phyloP scores from a whole-genome alignment of 2,113 vertebrate species.

The Reinhardtius hippoglossoides region DNA sequence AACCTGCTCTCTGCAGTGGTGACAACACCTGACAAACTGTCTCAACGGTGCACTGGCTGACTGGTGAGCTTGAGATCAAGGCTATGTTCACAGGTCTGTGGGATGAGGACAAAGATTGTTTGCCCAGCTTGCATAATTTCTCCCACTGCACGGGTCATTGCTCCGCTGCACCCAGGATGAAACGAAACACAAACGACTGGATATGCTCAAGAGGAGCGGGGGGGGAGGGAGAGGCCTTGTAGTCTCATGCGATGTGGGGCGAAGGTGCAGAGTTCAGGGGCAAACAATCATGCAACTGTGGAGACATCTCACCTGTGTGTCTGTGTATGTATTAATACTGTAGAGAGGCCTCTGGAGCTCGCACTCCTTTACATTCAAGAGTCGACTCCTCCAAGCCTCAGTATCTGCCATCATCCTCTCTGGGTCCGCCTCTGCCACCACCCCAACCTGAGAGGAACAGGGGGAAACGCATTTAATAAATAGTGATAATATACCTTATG shows the following conservation, averaged over 20 bases:
- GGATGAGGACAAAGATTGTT: constrained; percentile 47
- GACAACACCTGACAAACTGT: constrained; percentile 24
- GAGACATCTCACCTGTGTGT: constrained; percentile 85
- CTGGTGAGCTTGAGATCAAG: constrained; percentile 54
- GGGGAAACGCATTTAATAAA: background rate
- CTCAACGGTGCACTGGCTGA: constrained; percentile 40
- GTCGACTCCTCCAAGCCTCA: constrained; percentile 84
- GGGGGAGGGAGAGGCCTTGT: background rate
- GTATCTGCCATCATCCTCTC: constrained; percentile 90
- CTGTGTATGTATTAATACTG: constrained; percentile 88
- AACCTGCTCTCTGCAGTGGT: constrained; percentile 1
- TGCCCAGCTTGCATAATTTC: constrained; percentile 51
- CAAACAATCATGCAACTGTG: background rate
- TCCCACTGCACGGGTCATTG: constrained; percentile 12
- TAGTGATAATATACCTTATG: background rate
- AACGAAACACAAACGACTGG: constrained; percentile 28
- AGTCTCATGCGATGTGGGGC: background rate
- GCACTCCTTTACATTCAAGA: constrained; percentile 78
- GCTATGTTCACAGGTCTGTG: constrained; percentile 30
- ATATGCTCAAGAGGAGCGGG: background rate
- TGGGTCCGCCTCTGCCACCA: constrained; percentile 85
- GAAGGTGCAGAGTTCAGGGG: constrained; percentile 12
- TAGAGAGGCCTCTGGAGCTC: constrained; percentile 90
- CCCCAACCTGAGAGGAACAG: constrained; percentile 81
- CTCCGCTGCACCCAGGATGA: constrained; percentile 26